Evolutionary conservation across 2,888 invertebrate species (phyloP).

Genomic region (Thera obeliscata): DNA sequence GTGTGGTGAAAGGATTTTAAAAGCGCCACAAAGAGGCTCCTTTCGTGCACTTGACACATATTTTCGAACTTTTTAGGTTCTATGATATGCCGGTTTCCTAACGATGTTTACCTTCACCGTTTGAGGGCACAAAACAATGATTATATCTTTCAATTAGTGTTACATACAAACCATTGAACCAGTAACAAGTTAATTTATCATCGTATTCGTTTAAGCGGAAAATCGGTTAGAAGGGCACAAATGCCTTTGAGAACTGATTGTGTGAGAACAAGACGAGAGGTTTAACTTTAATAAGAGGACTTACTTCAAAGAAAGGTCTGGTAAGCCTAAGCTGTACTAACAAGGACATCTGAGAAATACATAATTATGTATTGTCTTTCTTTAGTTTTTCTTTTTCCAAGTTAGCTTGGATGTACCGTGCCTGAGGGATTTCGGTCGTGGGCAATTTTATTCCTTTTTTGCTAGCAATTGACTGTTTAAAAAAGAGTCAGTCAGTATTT

Average conservation of each 20-base stretch:
- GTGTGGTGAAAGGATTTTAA: too few species aligned
- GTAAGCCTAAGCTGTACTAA: neutral
- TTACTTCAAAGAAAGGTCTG: constrained; percentile 1
- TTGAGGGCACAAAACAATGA: neutral
- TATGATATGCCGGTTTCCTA: too few species aligned
- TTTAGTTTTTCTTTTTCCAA: neutral
- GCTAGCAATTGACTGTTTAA: too few species aligned
- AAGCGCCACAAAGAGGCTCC: too few species aligned
- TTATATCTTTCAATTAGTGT: neutral
- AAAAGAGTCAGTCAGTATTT: too few species aligned
- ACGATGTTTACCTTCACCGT: neutral
- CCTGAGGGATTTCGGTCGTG: too few species aligned
- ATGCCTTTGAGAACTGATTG: neutral
- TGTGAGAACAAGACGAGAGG: constrained; percentile 1
- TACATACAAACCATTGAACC: constrained; percentile 13
- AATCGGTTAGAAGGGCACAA: constrained; percentile 13
- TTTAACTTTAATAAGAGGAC: neutral
- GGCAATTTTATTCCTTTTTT: too few species aligned
- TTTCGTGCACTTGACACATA: too few species aligned
- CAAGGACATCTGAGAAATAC: neutral
- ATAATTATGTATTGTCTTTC: neutral
- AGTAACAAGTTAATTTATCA: constrained; percentile 26
- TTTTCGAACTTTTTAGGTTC: too few species aligned
- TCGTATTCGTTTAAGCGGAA: constrained; percentile 32
- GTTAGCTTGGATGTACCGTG: too few species aligned